Evolutionary conservation across 2,888 invertebrate species (phyloP).

Genomic region (Meghimatium bilineatum): DNA sequence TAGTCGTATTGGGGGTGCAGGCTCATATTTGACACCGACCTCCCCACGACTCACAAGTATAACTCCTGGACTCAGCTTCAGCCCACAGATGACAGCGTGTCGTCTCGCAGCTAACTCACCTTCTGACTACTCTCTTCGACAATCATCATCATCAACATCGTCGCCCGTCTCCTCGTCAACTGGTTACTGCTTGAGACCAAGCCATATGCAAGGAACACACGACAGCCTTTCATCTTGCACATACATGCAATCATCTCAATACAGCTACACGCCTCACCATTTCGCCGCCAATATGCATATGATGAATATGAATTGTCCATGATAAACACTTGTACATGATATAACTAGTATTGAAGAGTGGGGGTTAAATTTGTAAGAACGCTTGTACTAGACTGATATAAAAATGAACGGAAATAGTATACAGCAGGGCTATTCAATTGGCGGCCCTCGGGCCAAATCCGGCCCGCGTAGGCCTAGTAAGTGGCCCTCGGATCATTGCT

Average conservation of each 20-base stretch:
- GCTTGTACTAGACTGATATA: too few species aligned
- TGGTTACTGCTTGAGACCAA: conserved; percentile 65
- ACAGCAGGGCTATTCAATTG: too few species aligned
- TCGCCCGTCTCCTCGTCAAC: conserved; percentile 56
- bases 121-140: conserved; percentile 63
- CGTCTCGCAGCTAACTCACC: conserved; percentile 33
- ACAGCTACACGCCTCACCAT: conserved; percentile 70
- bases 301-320: conserved; percentile 74
- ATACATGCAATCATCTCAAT: conserved; percentile 73
- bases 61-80: conserved; percentile 46
- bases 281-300: conserved; percentile 71
- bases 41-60: conserved; percentile 45
- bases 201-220: conserved; percentile 61
- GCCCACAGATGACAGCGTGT: conserved; percentile 61
- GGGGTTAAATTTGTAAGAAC: too few species aligned
- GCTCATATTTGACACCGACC: conserved; percentile 37
- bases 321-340: too few species aligned
- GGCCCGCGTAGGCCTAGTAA: too few species aligned
- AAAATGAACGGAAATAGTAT: too few species aligned
- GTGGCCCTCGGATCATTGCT: too few species aligned
- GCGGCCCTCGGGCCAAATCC: too few species aligned
- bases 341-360: too few species aligned
- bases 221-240: conserved; percentile 71
- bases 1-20: conserved; percentile 13
- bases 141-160: conserved; percentile 51